These are phyloP conservation scores for Scomberomorus guttatus DNA, from an alignment of 2,797 vertebrate species.

Conservation along the genomic window DNA sequence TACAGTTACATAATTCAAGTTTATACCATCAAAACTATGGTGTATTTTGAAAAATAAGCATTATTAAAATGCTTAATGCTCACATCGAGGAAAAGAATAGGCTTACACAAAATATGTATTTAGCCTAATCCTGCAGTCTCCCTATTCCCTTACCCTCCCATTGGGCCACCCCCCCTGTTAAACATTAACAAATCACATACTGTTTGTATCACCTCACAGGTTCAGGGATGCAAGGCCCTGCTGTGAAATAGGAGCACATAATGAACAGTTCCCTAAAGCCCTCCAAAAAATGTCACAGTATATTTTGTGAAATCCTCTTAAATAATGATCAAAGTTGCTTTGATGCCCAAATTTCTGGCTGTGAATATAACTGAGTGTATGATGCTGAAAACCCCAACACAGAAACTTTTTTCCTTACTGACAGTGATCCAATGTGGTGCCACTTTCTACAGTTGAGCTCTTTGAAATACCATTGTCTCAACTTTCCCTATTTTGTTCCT, in stretches of 20 bases:
- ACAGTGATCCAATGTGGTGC: neutral
- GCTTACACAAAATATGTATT: no score
- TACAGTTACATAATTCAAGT: no score
- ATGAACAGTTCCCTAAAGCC: neutral
- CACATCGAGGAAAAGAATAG: no score
- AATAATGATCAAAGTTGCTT: constrained; percentile 20
- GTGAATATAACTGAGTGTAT: neutral
- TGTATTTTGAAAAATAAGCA: no score
- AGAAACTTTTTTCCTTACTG: neutral
- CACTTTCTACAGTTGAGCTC: neutral
- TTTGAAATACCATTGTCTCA: neutral
- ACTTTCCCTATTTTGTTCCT: neutral
- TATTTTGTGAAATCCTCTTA: constrained; percentile 5
- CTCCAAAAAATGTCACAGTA: neutral
- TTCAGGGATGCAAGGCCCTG: neutral
- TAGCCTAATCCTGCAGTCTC: no score
- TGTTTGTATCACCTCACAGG: neutral
- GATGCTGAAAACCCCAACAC: neutral
- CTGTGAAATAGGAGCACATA: constrained; percentile 5
- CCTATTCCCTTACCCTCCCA: no score
- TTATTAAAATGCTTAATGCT: no score
- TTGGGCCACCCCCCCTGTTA: no score
- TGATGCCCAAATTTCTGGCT: constrained; percentile 5
- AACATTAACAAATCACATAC: no score
- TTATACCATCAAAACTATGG: no score